Conservation (phyloP, 2,797 vertebrate species). For the Sebastes minor region DNA sequence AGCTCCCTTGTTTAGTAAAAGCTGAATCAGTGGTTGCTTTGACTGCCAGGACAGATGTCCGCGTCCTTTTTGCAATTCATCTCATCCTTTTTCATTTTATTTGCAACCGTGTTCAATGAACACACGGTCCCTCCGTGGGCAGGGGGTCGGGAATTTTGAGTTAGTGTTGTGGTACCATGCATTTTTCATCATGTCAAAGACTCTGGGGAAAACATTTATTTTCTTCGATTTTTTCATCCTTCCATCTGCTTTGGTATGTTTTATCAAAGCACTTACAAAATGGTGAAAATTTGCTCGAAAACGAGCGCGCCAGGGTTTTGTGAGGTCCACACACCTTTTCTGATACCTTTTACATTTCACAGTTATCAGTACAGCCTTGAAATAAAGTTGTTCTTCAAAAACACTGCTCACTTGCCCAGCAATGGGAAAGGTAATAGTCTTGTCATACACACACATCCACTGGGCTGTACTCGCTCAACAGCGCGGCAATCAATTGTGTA, state of each 20-base stretch:
- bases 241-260: background rate
- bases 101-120: background rate
- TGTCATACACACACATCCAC: conserved; percentile 54
- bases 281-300: background rate
- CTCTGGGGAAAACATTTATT: background rate
- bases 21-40: background rate
- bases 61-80: conserved; percentile 16
- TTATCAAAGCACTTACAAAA: conserved; percentile 2
- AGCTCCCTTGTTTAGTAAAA: background rate
- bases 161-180: conserved; percentile 13
- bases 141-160: background rate
- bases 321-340: background rate
- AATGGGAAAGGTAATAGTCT: conserved; percentile 47
- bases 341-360: conserved; percentile 27
- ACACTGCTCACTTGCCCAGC: conserved; percentile 12
- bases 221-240: background rate
- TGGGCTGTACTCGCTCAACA: conserved; percentile 51
- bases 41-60: conserved; percentile 19
- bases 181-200: conserved; percentile 5
- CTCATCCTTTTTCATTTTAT: background rate
- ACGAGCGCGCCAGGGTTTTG: background rate
- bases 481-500: conserved; percentile 64
- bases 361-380: conserved; percentile 39
- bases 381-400: conserved; percentile 37
- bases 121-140: background rate